Evolutionary conservation across 2,888 invertebrate species (phyloP).

Genomic region (Aethes cnicana): DNA sequence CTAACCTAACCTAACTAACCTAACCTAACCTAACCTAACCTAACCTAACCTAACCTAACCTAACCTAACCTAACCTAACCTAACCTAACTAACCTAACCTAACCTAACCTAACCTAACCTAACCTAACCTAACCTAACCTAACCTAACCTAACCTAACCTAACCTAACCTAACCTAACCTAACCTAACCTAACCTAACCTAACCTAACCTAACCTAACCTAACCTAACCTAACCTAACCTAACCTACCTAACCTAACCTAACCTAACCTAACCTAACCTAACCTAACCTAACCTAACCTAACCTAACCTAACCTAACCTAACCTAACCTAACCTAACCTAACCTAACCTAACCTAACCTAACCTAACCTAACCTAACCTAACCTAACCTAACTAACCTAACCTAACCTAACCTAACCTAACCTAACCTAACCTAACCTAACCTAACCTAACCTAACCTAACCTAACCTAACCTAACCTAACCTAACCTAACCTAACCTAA

Average conservation of each 20-base stretch:
- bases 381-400: conserved; percentile 27
- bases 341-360: conserved; percentile 25
- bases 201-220: conserved; percentile 32
- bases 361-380: conserved; percentile 25
- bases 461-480: conserved; percentile 17
- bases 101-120: conserved; percentile 16
- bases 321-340: conserved; percentile 17
- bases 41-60: not conserved
- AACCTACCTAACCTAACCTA: conserved; percentile 29
- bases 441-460: conserved; percentile 31
- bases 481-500: conserved; percentile 24
- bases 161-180: too few species aligned
- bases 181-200: conserved; percentile 31
- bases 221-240: conserved; percentile 34
- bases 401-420: conserved; percentile 37
- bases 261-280: conserved; percentile 29
- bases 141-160: too few species aligned
- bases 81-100: not conserved
- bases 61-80: conserved; percentile 3
- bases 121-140: conserved; percentile 23
- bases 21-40: conserved; percentile 4
- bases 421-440: conserved; percentile 36
- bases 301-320: conserved; percentile 14
- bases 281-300: conserved; percentile 21
- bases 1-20: conserved; percentile 13